Conservation (phyloP, 2,888 invertebrate genomes). For the Osmoderma eremita region DNA sequence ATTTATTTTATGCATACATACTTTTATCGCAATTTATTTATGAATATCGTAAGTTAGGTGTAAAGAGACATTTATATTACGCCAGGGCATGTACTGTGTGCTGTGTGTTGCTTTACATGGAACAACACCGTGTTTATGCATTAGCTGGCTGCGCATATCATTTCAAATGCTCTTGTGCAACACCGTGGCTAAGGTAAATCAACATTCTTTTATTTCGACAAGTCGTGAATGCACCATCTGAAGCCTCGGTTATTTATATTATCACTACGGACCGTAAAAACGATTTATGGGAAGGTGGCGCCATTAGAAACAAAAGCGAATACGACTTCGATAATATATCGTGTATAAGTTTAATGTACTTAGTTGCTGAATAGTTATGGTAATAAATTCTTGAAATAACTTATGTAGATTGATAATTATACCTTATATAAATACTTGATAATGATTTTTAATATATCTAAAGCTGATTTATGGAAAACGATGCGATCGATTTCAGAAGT, state of each 20-base stretch:
- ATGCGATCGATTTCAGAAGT: too few species aligned
- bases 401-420: too few species aligned
- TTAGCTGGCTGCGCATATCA: conserved; percentile 8
- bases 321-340: too few species aligned
- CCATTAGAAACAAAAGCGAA: too few species aligned
- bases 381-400: too few species aligned
- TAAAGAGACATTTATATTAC: conserved; percentile 48
- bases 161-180: conserved; percentile 22
- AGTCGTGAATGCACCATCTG: conserved; percentile 12
- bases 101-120: conserved; percentile 7
- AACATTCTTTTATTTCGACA: conserved; percentile 1
- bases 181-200: conserved; percentile 15
- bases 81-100: conserved; percentile 24
- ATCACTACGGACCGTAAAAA: not conserved
- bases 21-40: conserved; percentile 48
- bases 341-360: too few species aligned
- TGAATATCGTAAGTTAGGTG: conserved; percentile 48
- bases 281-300: too few species aligned
- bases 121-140: conserved; percentile 18
- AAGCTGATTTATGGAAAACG: too few species aligned
- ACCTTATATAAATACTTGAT: too few species aligned
- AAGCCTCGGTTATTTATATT: conserved; percentile 15
- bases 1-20: conserved; percentile 25
- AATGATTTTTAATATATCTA: too few species aligned
- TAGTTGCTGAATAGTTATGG: too few species aligned